Conservation (phyloP, 2,113 vertebrate genomes). For the Brachionichthys hirsutus region DNA sequence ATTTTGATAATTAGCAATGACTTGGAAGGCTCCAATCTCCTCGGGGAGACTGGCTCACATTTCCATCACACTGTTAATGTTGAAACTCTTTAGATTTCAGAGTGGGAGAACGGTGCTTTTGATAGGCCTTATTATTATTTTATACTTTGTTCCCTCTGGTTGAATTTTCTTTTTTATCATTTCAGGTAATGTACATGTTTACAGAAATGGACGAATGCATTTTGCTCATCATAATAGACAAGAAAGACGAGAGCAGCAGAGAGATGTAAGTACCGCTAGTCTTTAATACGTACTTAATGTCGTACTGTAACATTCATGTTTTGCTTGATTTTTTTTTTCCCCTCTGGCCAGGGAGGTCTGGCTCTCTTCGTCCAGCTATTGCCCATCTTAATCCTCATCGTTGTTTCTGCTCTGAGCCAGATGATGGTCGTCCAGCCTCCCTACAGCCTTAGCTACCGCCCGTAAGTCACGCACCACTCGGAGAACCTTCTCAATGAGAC, state of each 20-base stretch:
- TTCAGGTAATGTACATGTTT: slow-evolving; percentile 81
- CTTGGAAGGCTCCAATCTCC: too few relatives aligned
- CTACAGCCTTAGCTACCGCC: slow-evolving; percentile 92
- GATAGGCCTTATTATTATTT: too few relatives aligned
- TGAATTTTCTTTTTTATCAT: not conserved
- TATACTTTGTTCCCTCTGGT: not conserved
- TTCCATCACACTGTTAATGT: too few relatives aligned
- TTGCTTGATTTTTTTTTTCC: slow-evolving; percentile 16
- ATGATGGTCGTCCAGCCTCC: slow-evolving; percentile 96
- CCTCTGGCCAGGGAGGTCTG: slow-evolving; percentile 86
- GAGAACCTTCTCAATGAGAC: not conserved
- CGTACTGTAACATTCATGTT: not conserved
- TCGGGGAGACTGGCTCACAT: too few relatives aligned
- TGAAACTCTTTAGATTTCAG: too few relatives aligned
- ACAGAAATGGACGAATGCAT: slow-evolving; percentile 81
- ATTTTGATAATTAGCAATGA: too few relatives aligned
- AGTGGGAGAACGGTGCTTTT: too few relatives aligned
- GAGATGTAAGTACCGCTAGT: slow-evolving; percentile 72
- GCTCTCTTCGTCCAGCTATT: slow-evolving; percentile 97
- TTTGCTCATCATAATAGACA: slow-evolving; percentile 76
- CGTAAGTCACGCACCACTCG: slow-evolving; percentile 79
- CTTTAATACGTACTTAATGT: not conserved
- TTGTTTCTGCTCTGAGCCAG: slow-evolving; percentile 94
- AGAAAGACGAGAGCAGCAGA: slow-evolving; percentile 76
- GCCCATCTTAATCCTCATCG: slow-evolving; percentile 94